A percentile compares a stretch with the other conserved stretches of the same genome.
Evolutionary conservation across 2,113 vertebrate genomes (phyloP).

Genomic region (Megaceryle maxima): DNA sequence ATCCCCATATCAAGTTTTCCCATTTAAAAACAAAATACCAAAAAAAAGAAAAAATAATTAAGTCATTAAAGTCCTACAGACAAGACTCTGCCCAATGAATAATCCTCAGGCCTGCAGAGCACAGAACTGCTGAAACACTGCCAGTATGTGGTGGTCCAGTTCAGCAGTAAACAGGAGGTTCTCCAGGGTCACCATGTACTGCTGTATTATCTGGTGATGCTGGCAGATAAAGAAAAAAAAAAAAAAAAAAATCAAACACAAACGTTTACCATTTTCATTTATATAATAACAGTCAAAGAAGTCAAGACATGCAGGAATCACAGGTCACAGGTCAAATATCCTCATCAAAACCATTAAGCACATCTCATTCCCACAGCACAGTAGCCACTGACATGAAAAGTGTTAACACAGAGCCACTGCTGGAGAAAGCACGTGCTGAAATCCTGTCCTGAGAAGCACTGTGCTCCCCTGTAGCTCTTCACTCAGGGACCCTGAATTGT

Average conservation of each 20-base stretch:
- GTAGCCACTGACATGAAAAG: neutral
- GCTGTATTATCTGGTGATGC: slow-evolving; percentile 97
- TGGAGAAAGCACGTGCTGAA: neutral
- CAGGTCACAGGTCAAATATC: neutral
- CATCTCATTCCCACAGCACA: neutral
- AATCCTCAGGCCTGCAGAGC: slow-evolving; percentile 88
- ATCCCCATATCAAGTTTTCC: slow-evolving; percentile 37
- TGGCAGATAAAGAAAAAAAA: slow-evolving; percentile 55
- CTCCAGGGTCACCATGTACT: slow-evolving; percentile 98
- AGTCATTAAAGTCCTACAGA: slow-evolving; percentile 36
- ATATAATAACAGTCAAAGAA: neutral
- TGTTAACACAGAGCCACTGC: neutral
- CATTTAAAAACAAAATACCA: neutral
- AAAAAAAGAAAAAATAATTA: neutral
- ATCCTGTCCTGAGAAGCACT: neutral
- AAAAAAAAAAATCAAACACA: neutral
- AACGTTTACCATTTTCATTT: neutral
- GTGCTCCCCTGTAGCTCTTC: neutral
- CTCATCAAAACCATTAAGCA: neutral
- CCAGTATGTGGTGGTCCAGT: slow-evolving; percentile 94
- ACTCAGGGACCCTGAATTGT: accelerated
- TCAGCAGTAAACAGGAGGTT: slow-evolving; percentile 96
- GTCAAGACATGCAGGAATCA: neutral
- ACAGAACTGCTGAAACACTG: slow-evolving; percentile 98
- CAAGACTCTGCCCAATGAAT: neutral